Base-by-base conservation (phyloP, 2,888 invertebrate species). In the Acanthoscelides obtectus region DNA sequence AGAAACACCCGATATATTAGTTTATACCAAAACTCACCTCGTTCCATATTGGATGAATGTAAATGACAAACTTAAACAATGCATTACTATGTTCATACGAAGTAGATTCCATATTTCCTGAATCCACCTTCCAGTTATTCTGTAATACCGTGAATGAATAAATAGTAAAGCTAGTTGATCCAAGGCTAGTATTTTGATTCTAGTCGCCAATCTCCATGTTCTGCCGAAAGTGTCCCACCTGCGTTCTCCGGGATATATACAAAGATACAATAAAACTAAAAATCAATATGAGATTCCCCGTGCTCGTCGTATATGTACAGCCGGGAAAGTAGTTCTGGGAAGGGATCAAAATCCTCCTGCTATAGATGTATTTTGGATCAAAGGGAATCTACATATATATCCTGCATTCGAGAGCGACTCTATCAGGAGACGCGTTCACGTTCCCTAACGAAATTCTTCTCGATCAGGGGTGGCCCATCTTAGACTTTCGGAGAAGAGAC, bases 351-450 rank as follows among this genome's bases (percentile, higher is more conserved):
- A 45, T 45, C 45, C 45, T 45, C 45, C 45, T 12, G 45, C 45
- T 45, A 67, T 67, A 22, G 67, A 67, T 67, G 67, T 67, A 67
- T 67, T 67, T 67, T 22, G 67, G 67, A 67, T 67, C 67, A 67
- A 67, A 67, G 67, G 67, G 67, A 67, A 67, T 67, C 67, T n/a
- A 67, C 67, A 22, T 67, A 67, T 67, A 67, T 67, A 67, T 45
- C 45, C 45, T 45, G 45, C 45, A 45, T 45, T 45, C 45, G 45
- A 45, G 45, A 45, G 25, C 25, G 45, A 45, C 45, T 45, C 45
- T 45, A 45, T 45, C 45, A 45, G 45, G 45, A 25, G 45, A 45
- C 12, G 17, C 45, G 45, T 45, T 45, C 45, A 4, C 45, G 3
- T 45, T 45, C 45, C 45, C 45, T 45, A 45, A 45, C 45, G 45